These are phyloP conservation scores for Chiroxiphia lanceolata DNA, from an alignment of 2,797 vertebrate species.

Conservation along the genomic window DNA sequence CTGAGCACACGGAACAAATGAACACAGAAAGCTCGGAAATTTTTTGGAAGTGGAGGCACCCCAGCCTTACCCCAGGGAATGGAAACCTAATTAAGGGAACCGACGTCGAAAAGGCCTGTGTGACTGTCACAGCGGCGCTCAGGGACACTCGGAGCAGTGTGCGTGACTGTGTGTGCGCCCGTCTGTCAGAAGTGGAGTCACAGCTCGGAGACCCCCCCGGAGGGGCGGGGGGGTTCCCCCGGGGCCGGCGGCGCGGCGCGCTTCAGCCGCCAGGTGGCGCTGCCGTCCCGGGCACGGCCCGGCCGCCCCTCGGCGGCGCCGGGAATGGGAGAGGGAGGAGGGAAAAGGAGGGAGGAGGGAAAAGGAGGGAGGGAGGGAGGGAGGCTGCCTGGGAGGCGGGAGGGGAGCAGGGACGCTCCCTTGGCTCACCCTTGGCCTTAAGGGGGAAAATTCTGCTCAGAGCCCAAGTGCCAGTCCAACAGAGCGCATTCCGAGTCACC, in stretches of 20 bases:
- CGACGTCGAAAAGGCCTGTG: accelerated
- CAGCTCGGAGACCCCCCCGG: accelerated
- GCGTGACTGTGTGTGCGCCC: accelerated
- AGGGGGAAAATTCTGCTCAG: too few species aligned
- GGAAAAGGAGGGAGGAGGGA: neutral
- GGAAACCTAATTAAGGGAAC: neutral
- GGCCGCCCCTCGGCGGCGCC: accelerated
- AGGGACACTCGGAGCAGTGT: accelerated
- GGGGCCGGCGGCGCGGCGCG: neutral
- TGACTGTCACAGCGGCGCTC: neutral
- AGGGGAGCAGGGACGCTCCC: neutral
- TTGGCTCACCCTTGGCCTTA: neutral
- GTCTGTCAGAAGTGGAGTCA: accelerated
- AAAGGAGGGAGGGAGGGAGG: neutral
- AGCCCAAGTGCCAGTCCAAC: accelerated
- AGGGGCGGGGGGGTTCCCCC: neutral
- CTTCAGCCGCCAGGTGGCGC: conserved; percentile 13
- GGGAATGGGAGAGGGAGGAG: too few species aligned
- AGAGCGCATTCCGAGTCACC: accelerated
- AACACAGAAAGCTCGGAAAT: neutral
- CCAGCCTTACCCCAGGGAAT: accelerated
- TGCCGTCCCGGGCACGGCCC: neutral
- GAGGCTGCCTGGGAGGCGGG: too few species aligned
- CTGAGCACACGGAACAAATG: accelerated
- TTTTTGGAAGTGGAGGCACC: neutral